phyloP scores from a whole-genome alignment of 1,140 invertebrate species.

The Macrotrachela quadricornifera region DNA sequence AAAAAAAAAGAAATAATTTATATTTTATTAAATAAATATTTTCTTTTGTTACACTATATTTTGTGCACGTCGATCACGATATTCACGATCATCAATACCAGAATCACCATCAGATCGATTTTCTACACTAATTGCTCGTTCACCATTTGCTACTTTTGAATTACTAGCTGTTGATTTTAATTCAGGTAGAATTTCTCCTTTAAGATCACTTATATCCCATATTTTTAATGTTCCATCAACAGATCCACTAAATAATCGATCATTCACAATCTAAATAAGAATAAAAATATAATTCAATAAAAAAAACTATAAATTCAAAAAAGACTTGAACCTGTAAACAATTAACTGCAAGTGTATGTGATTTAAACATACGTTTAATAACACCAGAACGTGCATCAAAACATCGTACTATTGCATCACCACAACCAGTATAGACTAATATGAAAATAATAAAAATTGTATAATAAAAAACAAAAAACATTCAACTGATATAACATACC shows the following conservation, averaged over 20 bases:
- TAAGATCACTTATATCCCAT: constrained; percentile 22
- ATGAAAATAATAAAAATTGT: no score
- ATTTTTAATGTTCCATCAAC: constrained; percentile 28
- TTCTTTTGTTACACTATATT: no score
- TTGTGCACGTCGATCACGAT: background rate
- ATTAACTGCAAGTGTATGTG: constrained; percentile 29
- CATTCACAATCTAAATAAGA: constrained; percentile 17
- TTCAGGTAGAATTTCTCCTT: constrained; percentile 12
- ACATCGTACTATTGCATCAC: constrained; percentile 24
- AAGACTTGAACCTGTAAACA: constrained; percentile 28
- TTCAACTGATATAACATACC: constrained; percentile 21
- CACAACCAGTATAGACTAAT: constrained; percentile 32
- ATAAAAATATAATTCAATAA: background rate
- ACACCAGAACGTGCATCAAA: constrained; percentile 36
- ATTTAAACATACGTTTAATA: constrained; percentile 26
- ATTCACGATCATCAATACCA: background rate
- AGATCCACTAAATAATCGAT: constrained; percentile 27
- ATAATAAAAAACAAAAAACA: constrained; percentile 13
- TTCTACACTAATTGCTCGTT: background rate
- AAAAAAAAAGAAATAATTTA: no score
- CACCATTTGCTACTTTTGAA: background rate
- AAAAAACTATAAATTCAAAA: no score
- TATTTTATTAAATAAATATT: no score
- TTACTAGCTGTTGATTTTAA: constrained; percentile 12
- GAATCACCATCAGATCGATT: background rate